Conservation (phyloP, 2,888 invertebrate species). For the Yponomeuta plumbellus region DNA sequence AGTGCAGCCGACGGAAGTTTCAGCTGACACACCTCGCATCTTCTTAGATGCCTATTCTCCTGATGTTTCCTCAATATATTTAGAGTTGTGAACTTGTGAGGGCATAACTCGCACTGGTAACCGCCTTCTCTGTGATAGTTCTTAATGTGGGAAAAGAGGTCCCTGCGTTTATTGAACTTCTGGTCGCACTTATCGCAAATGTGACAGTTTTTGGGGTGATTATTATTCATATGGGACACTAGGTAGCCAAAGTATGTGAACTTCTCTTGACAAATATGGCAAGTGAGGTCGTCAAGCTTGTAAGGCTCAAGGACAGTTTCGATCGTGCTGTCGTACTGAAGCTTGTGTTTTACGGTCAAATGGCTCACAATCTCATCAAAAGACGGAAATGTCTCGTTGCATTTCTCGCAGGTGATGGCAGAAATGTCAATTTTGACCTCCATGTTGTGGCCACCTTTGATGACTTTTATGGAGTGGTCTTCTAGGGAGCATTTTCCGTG, state of each 20-base stretch:
- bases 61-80: slow-evolving; percentile 62
- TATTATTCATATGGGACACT: slow-evolving; percentile 60
- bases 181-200: slow-evolving; percentile 64
- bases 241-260: slow-evolving; percentile 63
- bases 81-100: slow-evolving; percentile 51
- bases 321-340: slow-evolving; percentile 53
- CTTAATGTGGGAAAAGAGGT: slow-evolving; percentile 63
- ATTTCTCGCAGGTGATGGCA: slow-evolving; percentile 52
- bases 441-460: slow-evolving; percentile 66
- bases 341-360: slow-evolving; percentile 46
- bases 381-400: slow-evolving; percentile 39
- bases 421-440: slow-evolving; percentile 67
- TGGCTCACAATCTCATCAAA: slow-evolving; percentile 50
- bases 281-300: slow-evolving; percentile 49
- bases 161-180: slow-evolving; percentile 62
- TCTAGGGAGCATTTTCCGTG: slow-evolving; percentile 57
- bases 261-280: slow-evolving; percentile 50
- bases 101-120: slow-evolving; percentile 57
- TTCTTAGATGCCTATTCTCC: slow-evolving; percentile 55
- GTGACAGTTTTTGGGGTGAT: slow-evolving; percentile 61
- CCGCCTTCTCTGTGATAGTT: slow-evolving; percentile 68
- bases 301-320: slow-evolving; percentile 67
- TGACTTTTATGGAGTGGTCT: slow-evolving; percentile 59
- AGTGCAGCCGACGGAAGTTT: slow-evolving; percentile 57
- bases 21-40: slow-evolving; percentile 56